Base-by-base conservation (phyloP, 2,888 invertebrate species). In the Lobophora halterata region DNA sequence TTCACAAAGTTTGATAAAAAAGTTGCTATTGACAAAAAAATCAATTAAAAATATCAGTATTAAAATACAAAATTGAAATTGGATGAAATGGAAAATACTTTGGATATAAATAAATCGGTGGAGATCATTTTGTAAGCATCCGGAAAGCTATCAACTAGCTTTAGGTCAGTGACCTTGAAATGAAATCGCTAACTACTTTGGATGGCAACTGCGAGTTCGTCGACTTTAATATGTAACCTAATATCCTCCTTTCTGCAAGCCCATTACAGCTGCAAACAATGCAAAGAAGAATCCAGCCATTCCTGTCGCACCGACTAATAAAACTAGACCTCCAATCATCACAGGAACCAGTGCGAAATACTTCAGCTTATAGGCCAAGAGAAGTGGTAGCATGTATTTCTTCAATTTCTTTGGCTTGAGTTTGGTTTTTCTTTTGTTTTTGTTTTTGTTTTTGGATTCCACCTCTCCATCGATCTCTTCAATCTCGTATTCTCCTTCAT, bases 231-330 rank as follows among this genome's bases (percentile, higher is more conserved):
- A 51, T 53, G 36, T 61, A 50, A 27, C 39, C 62, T 67, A 86
- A 55, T 81, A 83, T 16, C 77, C 69, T 42, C 87, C 86, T 45
- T 86, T 81, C 69, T 91, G 94, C 46, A 95, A 79, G 35, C 93
- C 94, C 89, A 95, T 92, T 2, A 93, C 93, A 1, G 95, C 94
- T 30, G 95, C 93, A 61, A 96, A 95, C 6, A 96, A 79, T 1
- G 95, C 95, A 69, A 95, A 96, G 88, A 96, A 96, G 81, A 96
- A 95, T 49, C 95, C 95, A 9, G 95, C 95, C 40, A 95, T 71
- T 8, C 94, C 93, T 0, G 95, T 94, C 0, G 94, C 92, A 43
- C 93, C 94, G 2, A 93, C 91, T 28, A 96, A 72, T 4, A 96
- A 78, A 1, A 94, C 80, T 10, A 95, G 73, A 3, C 91, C 91